Percentiles rank a stretch among this genome's conserved stretches.
Evolutionary conservation across 1,140 invertebrate genomes (phyloP).

Genomic region (Drosophila lacteicornis): DNA sequence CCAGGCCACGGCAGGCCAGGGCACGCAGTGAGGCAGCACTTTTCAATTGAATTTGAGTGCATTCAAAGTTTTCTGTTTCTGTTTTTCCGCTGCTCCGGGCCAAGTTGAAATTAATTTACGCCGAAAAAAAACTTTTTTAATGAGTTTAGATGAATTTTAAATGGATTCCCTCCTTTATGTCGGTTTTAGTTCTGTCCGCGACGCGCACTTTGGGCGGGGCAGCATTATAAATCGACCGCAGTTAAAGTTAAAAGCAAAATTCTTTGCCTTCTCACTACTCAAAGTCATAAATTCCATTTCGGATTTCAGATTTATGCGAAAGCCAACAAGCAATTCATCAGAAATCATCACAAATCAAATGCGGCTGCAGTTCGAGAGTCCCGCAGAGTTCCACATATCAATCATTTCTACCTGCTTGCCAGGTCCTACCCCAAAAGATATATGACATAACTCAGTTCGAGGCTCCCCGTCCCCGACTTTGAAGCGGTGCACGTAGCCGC

Average conservation of each 20-base stretch:
- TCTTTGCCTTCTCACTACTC: background rate
- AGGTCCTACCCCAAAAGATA: constrained; percentile 31
- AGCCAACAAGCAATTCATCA: constrained; percentile 38
- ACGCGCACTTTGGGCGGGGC: background rate
- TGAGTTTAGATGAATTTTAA: constrained; percentile 75
- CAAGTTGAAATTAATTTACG: constrained; percentile 76
- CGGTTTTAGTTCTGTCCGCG: constrained; percentile 4
- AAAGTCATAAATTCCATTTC: constrained; percentile 28
- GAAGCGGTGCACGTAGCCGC: constrained; percentile 59
- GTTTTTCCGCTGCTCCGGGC: constrained; percentile 29
- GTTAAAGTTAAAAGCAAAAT: constrained; percentile 11
- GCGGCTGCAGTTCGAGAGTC: constrained; percentile 12
- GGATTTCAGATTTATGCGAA: constrained; percentile 6
- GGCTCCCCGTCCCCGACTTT: constrained; percentile 44
- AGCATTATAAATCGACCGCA: constrained; percentile 17
- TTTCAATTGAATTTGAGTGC: constrained; percentile 73
- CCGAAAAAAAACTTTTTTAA: constrained; percentile 66
- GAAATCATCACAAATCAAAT: constrained; percentile 53
- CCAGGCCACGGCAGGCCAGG: background rate
- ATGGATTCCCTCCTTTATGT: constrained; percentile 41
- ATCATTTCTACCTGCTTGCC: constrained; percentile 61
- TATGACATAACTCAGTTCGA: constrained; percentile 55
- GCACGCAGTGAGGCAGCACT: constrained; percentile 57
- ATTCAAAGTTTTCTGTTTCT: constrained; percentile 61
- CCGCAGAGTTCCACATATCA: constrained; percentile 44